Conservation (phyloP, 2,113 vertebrate genomes). For the Chrysemys picta region DNA sequence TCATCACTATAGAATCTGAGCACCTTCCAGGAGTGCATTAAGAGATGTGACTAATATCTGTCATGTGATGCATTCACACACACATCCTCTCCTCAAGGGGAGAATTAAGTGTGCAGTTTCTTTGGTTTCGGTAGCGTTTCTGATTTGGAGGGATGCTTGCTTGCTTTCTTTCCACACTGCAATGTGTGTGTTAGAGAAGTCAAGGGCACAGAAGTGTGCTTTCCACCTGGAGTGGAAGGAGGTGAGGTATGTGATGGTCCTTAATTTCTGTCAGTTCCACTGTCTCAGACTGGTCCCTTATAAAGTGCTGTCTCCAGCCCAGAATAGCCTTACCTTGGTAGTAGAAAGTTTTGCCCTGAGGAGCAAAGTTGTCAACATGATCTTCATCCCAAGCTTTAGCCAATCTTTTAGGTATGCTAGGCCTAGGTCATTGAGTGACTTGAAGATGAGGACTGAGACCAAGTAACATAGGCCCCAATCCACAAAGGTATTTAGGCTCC, state of each 20-base stretch:
- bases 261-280: constrained; percentile 20
- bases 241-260: background rate
- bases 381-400: constrained; percentile 17
- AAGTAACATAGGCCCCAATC: background rate
- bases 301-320: background rate
- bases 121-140: background rate
- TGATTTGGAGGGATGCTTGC: background rate
- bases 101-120: background rate
- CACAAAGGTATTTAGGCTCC: background rate
- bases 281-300: background rate
- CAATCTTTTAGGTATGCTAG: constrained; percentile 9
- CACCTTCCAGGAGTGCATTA: background rate
- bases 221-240: background rate
- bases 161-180: background rate
- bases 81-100: background rate
- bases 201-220: background rate
- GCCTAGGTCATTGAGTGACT: background rate
- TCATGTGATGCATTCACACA: background rate
- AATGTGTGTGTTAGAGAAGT: background rate
- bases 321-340: constrained; percentile 9
- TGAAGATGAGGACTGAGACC: background rate
- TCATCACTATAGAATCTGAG: background rate
- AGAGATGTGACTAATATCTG: rapidly evolving
- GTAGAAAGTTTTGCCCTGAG: background rate
- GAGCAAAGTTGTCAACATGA: constrained; percentile 14